Percentiles rank a stretch among this genome's conserved stretches.
Conservation (phyloP, 37 sponge, comb jelly and placozoan species). For the Lycopodina hypogea region DNA sequence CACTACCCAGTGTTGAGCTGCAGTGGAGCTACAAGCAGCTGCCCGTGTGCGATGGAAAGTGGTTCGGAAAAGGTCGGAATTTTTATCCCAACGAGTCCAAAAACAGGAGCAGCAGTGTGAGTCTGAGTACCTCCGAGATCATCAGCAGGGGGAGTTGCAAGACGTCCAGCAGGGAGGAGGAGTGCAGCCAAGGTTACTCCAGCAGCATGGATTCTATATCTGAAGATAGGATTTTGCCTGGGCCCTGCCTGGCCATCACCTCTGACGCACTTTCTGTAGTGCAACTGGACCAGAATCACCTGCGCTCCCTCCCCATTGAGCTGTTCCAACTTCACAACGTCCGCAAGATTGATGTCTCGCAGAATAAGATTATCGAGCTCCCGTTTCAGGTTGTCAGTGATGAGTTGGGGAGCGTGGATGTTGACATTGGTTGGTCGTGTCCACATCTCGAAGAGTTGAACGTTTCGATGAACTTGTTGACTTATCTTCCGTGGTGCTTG, state of each 20-base stretch:
- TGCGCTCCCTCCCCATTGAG: constrained; percentile 35
- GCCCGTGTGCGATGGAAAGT: constrained; percentile 10
- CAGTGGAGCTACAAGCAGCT: constrained; percentile 49
- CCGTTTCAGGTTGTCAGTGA: neutral
- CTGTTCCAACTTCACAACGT: constrained; percentile 57
- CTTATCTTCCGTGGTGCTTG: constrained; percentile 29
- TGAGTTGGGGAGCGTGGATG: neutral
- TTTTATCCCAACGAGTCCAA: constrained; percentile 6
- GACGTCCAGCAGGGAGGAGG: too few species aligned
- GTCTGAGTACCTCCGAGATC: too few species aligned
- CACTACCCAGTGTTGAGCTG: constrained; percentile 5
- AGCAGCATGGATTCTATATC: too few species aligned
- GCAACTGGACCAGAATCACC: constrained; percentile 36
- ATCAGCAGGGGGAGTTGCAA: too few species aligned
- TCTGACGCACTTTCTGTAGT: constrained; percentile 16
- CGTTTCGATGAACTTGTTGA: constrained; percentile 34
- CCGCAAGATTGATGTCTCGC: constrained; percentile 18
- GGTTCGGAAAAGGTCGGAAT: constrained; percentile 14
- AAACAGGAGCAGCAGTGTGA: too few species aligned
- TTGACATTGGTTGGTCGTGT: constrained; percentile 20
- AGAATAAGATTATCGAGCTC: constrained; percentile 35
- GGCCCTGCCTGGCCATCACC: neutral
- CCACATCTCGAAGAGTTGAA: constrained; percentile 34
- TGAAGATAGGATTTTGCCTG: neutral
- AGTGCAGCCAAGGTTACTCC: too few species aligned